Conservation (phyloP, 2,888 invertebrate genomes). For the Notodonta ziczac region DNA sequence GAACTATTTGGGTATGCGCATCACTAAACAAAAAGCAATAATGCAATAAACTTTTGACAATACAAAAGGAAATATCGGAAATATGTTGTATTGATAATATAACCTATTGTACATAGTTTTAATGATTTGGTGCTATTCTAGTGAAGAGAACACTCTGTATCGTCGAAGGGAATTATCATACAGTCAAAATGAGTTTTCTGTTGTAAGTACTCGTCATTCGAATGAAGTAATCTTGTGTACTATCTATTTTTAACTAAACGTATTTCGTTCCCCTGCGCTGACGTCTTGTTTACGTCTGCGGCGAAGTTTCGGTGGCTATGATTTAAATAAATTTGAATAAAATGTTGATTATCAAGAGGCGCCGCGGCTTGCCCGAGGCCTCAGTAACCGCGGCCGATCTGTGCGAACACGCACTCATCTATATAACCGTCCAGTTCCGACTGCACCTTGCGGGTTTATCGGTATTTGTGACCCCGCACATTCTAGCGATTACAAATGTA, state of each 20-base stretch:
- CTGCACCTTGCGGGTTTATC: no score
- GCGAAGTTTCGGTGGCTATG: constrained; percentile 36
- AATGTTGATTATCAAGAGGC: constrained; percentile 13
- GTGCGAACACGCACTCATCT: neutral
- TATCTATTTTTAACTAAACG: constrained; percentile 71
- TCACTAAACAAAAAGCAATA: no score
- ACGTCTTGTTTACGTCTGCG: constrained; percentile 71
- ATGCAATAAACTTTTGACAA: constrained; percentile 47
- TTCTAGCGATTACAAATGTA: neutral
- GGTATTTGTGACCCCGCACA: neutral
- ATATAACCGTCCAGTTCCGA: neutral
- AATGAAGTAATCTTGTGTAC: constrained; percentile 35
- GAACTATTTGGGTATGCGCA: no score
- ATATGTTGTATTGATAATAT: constrained; percentile 30
- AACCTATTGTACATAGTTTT: constrained; percentile 49
- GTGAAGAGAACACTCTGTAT: constrained; percentile 41
- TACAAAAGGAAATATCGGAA: constrained; percentile 32
- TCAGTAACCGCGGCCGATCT: neutral
- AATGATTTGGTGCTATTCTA: constrained; percentile 65
- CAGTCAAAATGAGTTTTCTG: constrained; percentile 85
- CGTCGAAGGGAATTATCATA: constrained; percentile 40
- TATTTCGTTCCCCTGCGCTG: constrained; percentile 54
- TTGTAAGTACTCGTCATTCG: constrained; percentile 80
- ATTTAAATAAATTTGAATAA: constrained; percentile 39
- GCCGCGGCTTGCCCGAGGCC: neutral